Evolutionary conservation across 2,113 vertebrate species (phyloP).

Genomic region (Ciconia boyciana): DNA sequence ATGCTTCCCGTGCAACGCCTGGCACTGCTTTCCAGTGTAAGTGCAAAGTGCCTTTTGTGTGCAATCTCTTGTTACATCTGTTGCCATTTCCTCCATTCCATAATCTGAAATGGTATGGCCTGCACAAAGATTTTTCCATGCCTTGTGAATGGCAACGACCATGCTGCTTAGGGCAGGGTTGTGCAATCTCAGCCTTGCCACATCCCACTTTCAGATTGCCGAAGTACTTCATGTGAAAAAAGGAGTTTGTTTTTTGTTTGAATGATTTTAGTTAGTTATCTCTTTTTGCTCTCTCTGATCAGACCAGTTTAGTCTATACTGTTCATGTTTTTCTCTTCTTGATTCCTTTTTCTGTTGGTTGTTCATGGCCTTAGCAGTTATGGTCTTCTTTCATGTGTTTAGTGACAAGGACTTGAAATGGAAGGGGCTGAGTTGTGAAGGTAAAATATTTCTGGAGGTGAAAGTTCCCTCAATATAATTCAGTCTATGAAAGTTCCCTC

Average conservation of each 20-base stretch:
- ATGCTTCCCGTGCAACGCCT: background rate
- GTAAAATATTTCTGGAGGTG: background rate
- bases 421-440: background rate
- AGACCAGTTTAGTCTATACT: background rate
- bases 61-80: background rate
- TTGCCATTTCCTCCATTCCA: background rate
- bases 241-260: background rate
- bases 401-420: background rate
- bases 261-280: background rate
- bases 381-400: background rate
- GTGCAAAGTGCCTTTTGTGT: background rate
- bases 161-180: background rate
- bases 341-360: background rate
- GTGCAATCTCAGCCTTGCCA: background rate
- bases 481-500: background rate
- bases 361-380: background rate
- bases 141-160: background rate
- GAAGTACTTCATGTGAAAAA: background rate
- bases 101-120: background rate
- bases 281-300: background rate
- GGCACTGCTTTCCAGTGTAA: background rate
- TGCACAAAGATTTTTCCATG: background rate
- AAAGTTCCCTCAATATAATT: background rate
- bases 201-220: background rate
- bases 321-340: background rate